Base-by-base conservation (phyloP, 2,888 invertebrate genomes). In the Drosophila neutralis region DNA sequence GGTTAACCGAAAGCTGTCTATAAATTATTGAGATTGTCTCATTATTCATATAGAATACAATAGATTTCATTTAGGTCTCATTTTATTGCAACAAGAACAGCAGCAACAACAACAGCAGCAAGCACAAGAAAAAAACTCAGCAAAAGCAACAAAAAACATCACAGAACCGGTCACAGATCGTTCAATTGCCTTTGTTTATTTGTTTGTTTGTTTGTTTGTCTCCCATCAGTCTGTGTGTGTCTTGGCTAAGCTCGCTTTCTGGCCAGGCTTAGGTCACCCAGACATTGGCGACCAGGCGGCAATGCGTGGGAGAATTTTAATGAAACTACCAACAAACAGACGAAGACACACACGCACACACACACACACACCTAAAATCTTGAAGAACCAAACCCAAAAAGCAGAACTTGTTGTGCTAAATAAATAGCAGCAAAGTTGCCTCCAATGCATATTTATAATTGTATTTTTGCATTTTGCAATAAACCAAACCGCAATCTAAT, bases 21-120 rank as follows among this genome's bases (percentile, higher is more conserved):
- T 92, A 92, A 92, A 92, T 92, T 91, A 88, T 90, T 90, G 83
- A 92, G 92, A 92, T 86, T 91, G 92, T 92, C 92, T 92, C 92
- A 92, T 92, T 92, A 92, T 92, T 92, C 92, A 92, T 91, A 89
- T 90, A 83, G 87, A 92, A 90, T 87, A 92, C 91, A 92, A 92
- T 91, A 89, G 91, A 87, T 89, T 89, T 89, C 87, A 89, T 89
- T 89, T 89, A 89, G 74, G 87, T 82, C 89, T 81, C 70, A 84
- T 89, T 88, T 88, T 88, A 89, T 89, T 89, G 86, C 87, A 83
- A 84, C 80, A 70, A 74, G 67, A 66, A 71, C 71, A 87, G 70
- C 73, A 74, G 66, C 70, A 63, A 31, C 48, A 61, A 36, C 56
- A 21, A 42, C 33, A 71, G 49, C 67, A 62, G 27, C 36, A 38